These are phyloP conservation scores for Neotoxoptera formosana DNA, from an alignment of 1,140 invertebrate species.

Conservation along the genomic window DNA sequence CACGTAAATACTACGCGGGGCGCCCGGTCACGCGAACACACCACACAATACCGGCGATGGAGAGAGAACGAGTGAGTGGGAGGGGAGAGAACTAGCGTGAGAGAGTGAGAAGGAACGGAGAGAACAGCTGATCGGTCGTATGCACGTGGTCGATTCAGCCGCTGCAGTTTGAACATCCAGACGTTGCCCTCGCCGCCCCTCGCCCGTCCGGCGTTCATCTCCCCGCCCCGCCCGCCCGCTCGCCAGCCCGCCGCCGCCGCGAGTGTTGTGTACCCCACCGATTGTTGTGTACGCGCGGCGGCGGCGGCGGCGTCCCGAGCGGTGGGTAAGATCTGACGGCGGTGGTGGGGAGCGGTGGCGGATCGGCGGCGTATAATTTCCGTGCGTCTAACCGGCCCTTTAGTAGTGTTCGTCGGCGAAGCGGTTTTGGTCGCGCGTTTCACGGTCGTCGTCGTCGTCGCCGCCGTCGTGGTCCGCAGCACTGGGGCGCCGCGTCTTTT, in stretches of 20 bases:
- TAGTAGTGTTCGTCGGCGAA: neutral
- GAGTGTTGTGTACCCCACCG: neutral
- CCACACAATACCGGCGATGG: neutral
- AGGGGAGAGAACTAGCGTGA: neutral
- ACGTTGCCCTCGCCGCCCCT: neutral
- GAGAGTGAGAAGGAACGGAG: neutral
- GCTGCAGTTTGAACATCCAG: neutral
- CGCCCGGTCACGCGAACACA: neutral
- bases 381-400: neutral
- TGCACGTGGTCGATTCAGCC: conserved; percentile 49
- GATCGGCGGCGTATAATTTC: neutral
- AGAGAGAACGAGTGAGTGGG: no score
- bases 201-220: neutral
- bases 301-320: neutral
- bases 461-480: neutral
- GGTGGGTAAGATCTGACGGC: neutral
- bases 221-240: neutral
- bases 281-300: neutral
- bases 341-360: no score
- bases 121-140: conserved; percentile 47
- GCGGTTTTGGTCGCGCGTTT: neutral
- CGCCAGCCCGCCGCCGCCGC: neutral
- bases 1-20: neutral
- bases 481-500: neutral
- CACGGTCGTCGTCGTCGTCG: neutral